These are phyloP conservation scores for Malurus splendens DNA, from an alignment of 2,797 vertebrate species.

Conservation along the genomic window DNA sequence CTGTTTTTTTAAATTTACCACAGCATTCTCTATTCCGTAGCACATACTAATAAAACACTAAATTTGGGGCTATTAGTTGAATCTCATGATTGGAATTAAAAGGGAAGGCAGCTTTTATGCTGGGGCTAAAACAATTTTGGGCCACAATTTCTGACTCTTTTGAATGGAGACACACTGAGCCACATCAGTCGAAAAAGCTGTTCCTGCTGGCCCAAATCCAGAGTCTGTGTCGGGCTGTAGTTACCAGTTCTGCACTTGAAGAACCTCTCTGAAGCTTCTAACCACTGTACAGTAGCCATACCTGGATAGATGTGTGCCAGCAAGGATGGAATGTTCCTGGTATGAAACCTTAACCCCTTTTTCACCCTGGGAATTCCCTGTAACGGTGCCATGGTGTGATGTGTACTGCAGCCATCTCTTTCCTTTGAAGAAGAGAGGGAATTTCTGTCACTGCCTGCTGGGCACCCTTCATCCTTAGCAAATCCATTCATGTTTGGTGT, in stretches of 20 bases:
- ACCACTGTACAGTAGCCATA: neutral
- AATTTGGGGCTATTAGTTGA: neutral
- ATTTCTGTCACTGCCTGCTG: neutral
- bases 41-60: neutral
- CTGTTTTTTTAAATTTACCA: neutral
- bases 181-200: accelerated
- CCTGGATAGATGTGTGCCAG: neutral
- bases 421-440: neutral
- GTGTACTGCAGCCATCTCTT: neutral
- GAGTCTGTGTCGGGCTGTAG: neutral
- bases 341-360: neutral
- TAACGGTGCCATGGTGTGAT: neutral
- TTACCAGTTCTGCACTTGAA: neutral
- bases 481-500: neutral
- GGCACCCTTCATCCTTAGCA: neutral
- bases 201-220: neutral
- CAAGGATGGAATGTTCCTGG: neutral
- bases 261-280: neutral
- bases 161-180: neutral
- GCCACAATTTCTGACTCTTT: neutral
- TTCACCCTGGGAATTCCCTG: neutral
- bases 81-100: neutral
- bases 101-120: neutral
- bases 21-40: neutral
- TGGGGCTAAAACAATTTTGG: neutral